Evolutionary conservation across 2,888 invertebrate genomes (phyloP).

Genomic region (Volucella zonaria): DNA sequence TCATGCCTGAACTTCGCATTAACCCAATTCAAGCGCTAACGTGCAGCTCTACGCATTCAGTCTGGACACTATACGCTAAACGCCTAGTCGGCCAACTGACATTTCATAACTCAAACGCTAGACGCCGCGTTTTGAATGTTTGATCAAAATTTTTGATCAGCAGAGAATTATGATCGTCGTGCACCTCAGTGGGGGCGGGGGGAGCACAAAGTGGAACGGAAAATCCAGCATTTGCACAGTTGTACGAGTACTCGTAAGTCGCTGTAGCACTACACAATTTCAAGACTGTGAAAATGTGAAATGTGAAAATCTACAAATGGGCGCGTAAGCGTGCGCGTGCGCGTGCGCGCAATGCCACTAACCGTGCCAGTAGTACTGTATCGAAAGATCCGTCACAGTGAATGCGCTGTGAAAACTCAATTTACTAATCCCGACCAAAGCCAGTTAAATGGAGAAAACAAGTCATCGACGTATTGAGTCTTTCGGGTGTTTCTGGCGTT

Average conservation of each 20-base stretch:
- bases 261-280: too few relatives aligned
- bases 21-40: constrained; percentile 58
- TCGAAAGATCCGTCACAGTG: constrained; percentile 67
- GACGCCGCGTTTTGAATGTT: constrained; percentile 68
- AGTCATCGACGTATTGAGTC: constrained; percentile 54
- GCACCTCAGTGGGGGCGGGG: background rate
- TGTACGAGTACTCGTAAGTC: too few relatives aligned
- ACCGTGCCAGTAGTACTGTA: constrained; percentile 13
- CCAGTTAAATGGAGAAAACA: constrained; percentile 71
- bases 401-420: constrained; percentile 72
- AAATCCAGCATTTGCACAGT: too few relatives aligned
- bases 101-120: constrained; percentile 63
- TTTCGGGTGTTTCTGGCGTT: constrained; percentile 9
- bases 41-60: constrained; percentile 32
- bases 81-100: constrained; percentile 11
- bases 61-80: background rate
- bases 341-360: constrained; percentile 49
- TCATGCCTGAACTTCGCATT: constrained; percentile 60
- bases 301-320: constrained; percentile 50
- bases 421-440: constrained; percentile 70
- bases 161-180: constrained; percentile 56
- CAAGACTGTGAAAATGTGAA: constrained; percentile 29
- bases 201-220: background rate
- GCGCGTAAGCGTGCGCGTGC: constrained; percentile 40
- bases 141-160: constrained; percentile 59